Conservation (phyloP, 2,797 vertebrate genomes). For the Hybognathus amarus region DNA sequence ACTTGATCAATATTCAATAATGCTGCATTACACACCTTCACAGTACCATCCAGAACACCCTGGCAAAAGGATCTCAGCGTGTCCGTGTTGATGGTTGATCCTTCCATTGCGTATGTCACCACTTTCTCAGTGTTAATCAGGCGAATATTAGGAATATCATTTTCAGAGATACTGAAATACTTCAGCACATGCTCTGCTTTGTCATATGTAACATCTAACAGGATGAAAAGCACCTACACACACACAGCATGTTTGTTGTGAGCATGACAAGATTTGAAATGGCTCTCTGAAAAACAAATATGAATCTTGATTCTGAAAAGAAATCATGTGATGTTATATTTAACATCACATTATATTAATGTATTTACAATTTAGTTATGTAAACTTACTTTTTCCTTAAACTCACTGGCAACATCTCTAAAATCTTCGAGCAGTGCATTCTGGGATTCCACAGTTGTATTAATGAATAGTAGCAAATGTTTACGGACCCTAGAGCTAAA, state of each 20-base stretch:
- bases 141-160: conserved; percentile 78
- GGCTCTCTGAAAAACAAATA: not conserved
- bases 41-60: conserved; percentile 75
- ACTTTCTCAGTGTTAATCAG: conserved; percentile 81
- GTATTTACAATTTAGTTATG: not conserved
- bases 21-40: conserved; percentile 78
- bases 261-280: not conserved
- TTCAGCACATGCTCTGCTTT: conserved; percentile 74
- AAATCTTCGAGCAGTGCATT: conserved; percentile 66
- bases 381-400: conserved; percentile 83
- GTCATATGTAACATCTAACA: conserved; percentile 76
- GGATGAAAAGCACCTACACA: conserved; percentile 85
- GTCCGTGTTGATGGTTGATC: conserved; percentile 53
- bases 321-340: not conserved
- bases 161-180: conserved; percentile 82
- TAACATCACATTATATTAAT: not conserved
- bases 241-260: too few relatives aligned
- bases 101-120: conserved; percentile 78
- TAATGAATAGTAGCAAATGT: conserved; percentile 90
- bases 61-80: conserved; percentile 77
- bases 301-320: not conserved
- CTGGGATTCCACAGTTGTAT: conserved; percentile 77
- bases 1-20: not conserved
- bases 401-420: conserved; percentile 71
- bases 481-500: conserved; percentile 81